Evolutionary conservation across 2,797 vertebrate genomes (phyloP).

Genomic region (Xenentodon cancila): DNA sequence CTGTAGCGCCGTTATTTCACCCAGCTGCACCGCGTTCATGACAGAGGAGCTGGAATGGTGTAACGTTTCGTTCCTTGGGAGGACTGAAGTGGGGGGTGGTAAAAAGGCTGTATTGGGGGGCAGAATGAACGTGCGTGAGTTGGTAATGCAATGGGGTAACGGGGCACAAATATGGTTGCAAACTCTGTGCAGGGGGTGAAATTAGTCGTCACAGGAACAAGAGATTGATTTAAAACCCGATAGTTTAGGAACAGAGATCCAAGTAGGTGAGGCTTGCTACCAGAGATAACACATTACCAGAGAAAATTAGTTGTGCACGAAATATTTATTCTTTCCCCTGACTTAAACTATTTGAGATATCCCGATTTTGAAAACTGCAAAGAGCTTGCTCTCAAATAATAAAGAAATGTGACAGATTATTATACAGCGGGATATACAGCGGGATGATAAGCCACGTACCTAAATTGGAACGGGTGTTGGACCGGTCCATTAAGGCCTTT

Average conservation of each 20-base stretch:
- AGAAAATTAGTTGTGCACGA: constrained; percentile 32
- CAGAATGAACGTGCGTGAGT: too few species aligned
- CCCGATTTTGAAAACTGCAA: constrained; percentile 6
- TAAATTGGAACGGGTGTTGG: constrained; percentile 94
- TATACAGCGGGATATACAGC: not conserved
- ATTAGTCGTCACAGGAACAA: too few species aligned
- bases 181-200: too few species aligned
- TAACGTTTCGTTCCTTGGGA: too few species aligned
- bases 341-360: constrained; percentile 19
- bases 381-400: not conserved
- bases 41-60: too few species aligned
- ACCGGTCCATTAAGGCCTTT: constrained; percentile 96
- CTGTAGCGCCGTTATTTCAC: too few species aligned
- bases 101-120: too few species aligned
- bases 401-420: constrained; percentile 7
- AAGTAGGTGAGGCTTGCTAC: constrained; percentile 18
- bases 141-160: too few species aligned
- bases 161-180: too few species aligned
- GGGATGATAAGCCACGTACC: constrained; percentile 78
- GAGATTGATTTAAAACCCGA: too few species aligned
- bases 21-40: too few species aligned
- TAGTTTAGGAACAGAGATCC: constrained; percentile 6
- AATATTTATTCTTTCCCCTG: constrained; percentile 12
- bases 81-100: too few species aligned
- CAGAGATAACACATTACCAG: constrained; percentile 11